Percentiles rank a stretch among this genome's conserved stretches.
These are phyloP conservation scores for Caenorhabditis afra DNA, from an alignment of 2,888 invertebrate species.

Conservation along the genomic window DNA sequence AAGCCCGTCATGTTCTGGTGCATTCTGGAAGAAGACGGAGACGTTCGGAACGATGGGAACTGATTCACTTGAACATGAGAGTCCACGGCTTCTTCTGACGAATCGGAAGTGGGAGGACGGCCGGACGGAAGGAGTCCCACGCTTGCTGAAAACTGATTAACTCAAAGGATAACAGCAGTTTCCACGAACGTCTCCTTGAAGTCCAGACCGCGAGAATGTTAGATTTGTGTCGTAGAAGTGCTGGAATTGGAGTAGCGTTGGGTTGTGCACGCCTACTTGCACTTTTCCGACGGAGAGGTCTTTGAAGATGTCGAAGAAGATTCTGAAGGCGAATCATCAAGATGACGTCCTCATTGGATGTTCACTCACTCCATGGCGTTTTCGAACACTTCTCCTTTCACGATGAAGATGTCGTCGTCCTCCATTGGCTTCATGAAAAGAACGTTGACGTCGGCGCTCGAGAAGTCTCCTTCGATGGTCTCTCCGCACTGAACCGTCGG, in stretches of 20 bases:
- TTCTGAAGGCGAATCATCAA: constrained; percentile 15
- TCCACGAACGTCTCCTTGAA: constrained; percentile 13
- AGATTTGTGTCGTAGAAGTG: constrained; percentile 37
- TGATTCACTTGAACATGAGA: constrained; percentile 32
- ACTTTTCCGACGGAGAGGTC: constrained; percentile 42
- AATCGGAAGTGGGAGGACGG: constrained; percentile 31
- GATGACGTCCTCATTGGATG: neutral
- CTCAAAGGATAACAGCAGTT: too few relatives aligned
- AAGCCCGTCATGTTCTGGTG: constrained; percentile 30
- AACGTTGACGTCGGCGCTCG: constrained; percentile 45
- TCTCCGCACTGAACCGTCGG: constrained; percentile 51
- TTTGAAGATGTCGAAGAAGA: constrained; percentile 41
- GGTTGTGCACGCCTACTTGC: constrained; percentile 29
- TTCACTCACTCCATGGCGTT: constrained; percentile 31
- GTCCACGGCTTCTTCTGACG: constrained; percentile 50
- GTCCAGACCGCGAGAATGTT: constrained; percentile 38
- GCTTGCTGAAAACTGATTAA: constrained; percentile 4
- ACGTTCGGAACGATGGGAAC: too few relatives aligned
- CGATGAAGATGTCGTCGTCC: constrained; percentile 33
- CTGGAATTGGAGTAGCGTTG: constrained; percentile 27
- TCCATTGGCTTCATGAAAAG: constrained; percentile 47
- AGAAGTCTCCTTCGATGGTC: constrained; percentile 41
- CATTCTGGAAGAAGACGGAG: constrained; percentile 30
- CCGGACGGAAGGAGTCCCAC: constrained; percentile 37
- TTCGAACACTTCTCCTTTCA: constrained; percentile 38